These are phyloP conservation scores for Sinella curviseta DNA, from an alignment of 1,140 invertebrate genomes.

Conservation along the genomic window DNA sequence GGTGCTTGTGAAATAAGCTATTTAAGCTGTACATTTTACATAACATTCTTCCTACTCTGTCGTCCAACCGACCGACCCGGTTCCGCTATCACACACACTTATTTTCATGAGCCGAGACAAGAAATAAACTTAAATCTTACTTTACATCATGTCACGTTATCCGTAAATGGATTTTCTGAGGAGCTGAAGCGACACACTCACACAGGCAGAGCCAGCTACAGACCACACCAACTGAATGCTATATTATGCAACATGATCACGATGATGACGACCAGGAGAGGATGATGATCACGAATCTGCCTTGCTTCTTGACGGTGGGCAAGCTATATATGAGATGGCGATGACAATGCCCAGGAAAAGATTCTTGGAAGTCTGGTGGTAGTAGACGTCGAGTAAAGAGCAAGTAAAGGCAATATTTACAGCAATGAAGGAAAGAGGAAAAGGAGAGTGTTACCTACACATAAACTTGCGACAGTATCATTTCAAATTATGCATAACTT, in stretches of 20 bases:
- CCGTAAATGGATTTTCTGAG: constrained; percentile 15
- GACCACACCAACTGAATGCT: neutral
- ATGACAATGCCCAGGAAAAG: no score
- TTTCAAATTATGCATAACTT: neutral
- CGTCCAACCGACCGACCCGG: neutral
- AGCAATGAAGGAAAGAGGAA: no score
- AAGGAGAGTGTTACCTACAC: no score
- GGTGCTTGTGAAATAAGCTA: constrained; percentile 6
- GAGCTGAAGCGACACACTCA: neutral
- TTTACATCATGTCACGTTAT: constrained; percentile 22
- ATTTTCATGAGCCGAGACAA: neutral
- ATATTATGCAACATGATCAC: constrained; percentile 2
- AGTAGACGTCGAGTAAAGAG: no score
- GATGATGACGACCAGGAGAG: neutral
- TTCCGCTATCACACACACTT: neutral
- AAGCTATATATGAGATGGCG: no score
- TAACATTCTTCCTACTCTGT: neutral
- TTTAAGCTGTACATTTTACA: constrained; percentile 10
- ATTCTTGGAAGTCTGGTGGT: no score
- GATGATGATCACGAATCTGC: no score
- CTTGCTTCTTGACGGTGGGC: no score
- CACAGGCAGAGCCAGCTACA: neutral
- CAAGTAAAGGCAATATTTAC: no score
- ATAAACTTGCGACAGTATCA: no score
- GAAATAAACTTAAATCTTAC: constrained; percentile 22